Evolutionary conservation across 2,113 vertebrate genomes (phyloP).

Genomic region (Parotia lawesii): DNA sequence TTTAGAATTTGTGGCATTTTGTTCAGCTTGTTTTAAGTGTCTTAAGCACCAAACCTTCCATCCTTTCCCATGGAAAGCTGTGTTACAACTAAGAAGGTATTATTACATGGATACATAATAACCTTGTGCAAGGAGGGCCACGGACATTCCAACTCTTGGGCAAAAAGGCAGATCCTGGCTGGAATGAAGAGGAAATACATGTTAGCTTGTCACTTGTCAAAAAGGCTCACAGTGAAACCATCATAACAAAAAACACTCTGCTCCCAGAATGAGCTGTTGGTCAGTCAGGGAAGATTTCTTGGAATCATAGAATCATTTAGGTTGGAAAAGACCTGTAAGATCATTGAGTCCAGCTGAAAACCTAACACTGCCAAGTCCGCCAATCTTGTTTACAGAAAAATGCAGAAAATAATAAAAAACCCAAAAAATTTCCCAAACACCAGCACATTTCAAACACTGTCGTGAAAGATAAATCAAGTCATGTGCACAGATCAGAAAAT

Average conservation of each 20-base stretch:
- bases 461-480: not conserved
- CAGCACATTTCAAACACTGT: not conserved
- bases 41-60: not conserved
- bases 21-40: not conserved
- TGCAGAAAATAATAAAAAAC: not conserved
- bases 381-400: not conserved
- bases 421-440: not conserved
- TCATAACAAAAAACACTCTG: rapidly evolving
- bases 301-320: not conserved
- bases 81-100: not conserved
- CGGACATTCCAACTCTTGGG: not conserved
- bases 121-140: not conserved
- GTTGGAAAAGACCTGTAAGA: not conserved
- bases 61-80: not conserved
- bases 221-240: not conserved
- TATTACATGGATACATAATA: not conserved
- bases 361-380: not conserved
- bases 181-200: not conserved
- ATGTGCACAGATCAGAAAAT: not conserved
- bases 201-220: not conserved
- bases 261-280: not conserved
- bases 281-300: not conserved
- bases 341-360: not conserved
- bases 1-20: not conserved
- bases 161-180: not conserved